Evolutionary conservation across 2,113 vertebrate genomes (phyloP), one percentile per base, ranked within the genome.

Genomic region (Lates calcarifer): DNA sequence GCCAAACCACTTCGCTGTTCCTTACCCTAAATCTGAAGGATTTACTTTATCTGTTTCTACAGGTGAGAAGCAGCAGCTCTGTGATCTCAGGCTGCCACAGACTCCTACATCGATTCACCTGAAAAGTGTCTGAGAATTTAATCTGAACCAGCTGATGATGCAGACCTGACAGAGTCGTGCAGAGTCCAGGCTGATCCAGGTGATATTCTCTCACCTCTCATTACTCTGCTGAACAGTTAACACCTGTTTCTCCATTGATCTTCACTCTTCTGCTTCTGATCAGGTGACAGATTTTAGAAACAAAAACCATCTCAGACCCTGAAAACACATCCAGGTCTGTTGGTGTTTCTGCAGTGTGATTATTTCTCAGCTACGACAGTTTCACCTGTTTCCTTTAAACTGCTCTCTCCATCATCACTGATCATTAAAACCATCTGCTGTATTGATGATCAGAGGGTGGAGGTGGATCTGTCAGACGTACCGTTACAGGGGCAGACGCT

Each of bases 401-500:
- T 60, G 51, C 49, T 49, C 35, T 57, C 4, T 20, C n/a, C 31
- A 41, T 57, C 7, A 28, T 28, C 29, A 29, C 10, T 5, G 13
- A 56, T 72, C 31, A 60, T 57, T 4, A 12, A 57, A 29, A 22
- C 29, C 22, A 28, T 14, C 10, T 26, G n/a, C 26, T n/a, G n/a
- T n/a, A n/a, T n/a, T n/a, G n/a, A n/a, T n/a, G n/a, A n/a, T n/a
- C n/a, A n/a, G n/a, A n/a, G n/a, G n/a, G n/a, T n/a, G n/a, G n/a
- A n/a, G n/a, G n/a, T n/a, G n/a, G n/a, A n/a, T n/a, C n/a, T n/a
- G n/a, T n/a, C n/a, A n/a, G n/a, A 41, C 95, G 67, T 93, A 99
- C 98, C 96, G 0, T 98, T 98, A 85, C 98, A 99, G 35, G 94
- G 94, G 72, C 98, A 99, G 83, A 95, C 92, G 51, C 95, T 96